phyloP scores from a whole-genome alignment of 1,140 invertebrate genomes.

The Neodiprion lecontei region DNA sequence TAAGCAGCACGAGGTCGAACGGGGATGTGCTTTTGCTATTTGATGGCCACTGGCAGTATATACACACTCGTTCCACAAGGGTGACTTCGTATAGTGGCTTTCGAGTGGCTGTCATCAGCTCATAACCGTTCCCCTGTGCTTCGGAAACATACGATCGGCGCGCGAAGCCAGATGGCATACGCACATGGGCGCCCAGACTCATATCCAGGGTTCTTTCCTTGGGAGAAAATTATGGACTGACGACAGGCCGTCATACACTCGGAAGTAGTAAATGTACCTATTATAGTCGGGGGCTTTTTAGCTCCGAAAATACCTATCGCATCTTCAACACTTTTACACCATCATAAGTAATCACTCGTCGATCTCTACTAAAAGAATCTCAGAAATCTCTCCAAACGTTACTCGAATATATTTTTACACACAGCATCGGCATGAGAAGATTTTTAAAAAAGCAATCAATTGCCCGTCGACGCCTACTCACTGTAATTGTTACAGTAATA shows the following conservation, averaged over 20 bases:
- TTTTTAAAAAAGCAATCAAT: no score
- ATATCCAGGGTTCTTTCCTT: background rate
- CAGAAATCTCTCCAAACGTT: background rate
- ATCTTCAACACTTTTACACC: background rate
- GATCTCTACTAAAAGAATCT: background rate
- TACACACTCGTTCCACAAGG: background rate
- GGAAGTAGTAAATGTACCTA: conserved; percentile 7
- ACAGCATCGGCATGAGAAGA: background rate
- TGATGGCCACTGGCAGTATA: background rate
- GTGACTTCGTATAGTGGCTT: background rate
- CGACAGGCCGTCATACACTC: background rate
- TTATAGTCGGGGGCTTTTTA: conserved; percentile 4
- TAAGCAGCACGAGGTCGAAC: background rate
- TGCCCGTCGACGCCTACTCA: no score
- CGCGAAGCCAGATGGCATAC: background rate
- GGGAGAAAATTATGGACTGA: conserved; percentile 5
- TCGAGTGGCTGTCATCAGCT: conserved; percentile 6
- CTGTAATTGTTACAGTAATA: no score
- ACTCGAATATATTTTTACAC: background rate
- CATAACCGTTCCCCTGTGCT: conserved; percentile 1
- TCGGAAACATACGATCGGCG: background rate
- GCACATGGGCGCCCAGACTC: background rate
- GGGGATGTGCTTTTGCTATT: background rate
- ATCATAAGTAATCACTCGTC: conserved; percentile 2
- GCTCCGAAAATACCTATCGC: background rate